Conservation (phyloP, 2,888 invertebrate genomes). For the Pristionchus entomophagus region DNA sequence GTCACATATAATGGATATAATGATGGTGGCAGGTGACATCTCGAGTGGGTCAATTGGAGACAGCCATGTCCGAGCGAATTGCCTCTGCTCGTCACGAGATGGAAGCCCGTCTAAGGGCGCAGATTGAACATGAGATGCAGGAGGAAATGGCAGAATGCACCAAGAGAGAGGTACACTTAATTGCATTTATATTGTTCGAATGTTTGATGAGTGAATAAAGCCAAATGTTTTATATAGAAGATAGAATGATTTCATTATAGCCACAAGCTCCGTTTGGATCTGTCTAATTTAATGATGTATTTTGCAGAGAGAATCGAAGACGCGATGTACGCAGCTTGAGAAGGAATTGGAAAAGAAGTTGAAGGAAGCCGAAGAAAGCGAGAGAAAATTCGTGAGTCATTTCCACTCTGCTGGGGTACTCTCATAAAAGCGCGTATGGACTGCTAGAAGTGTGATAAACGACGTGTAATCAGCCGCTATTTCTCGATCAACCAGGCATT, state of each 20-base stretch:
- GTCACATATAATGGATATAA: neutral
- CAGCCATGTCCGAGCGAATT: slow-evolving; percentile 61
- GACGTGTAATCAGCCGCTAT: neutral
- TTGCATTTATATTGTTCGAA: neutral
- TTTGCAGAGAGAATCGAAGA: slow-evolving; percentile 62
- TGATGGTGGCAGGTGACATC: slow-evolving; percentile 54
- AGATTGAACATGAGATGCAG: slow-evolving; percentile 71
- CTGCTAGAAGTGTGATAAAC: too few species aligned
- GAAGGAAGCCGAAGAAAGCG: slow-evolving; percentile 65
- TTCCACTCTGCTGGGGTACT: too few species aligned
- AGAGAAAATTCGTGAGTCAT: slow-evolving; percentile 68
- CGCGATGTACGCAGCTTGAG: slow-evolving; percentile 66
- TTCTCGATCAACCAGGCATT: neutral
- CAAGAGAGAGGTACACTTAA: slow-evolving; percentile 63
- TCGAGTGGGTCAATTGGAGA: slow-evolving; percentile 59
- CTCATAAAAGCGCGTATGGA: too few species aligned
- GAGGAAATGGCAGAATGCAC: slow-evolving; percentile 77
- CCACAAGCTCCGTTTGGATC: too few species aligned
- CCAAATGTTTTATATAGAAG: too few species aligned
- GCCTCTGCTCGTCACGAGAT: neutral
- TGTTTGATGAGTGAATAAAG: neutral
- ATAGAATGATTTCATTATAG: too few species aligned
- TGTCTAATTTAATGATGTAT: too few species aligned
- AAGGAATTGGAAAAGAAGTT: slow-evolving; percentile 65
- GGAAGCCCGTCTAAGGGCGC: slow-evolving; percentile 61